Evolutionary conservation across 2,888 invertebrate genomes (phyloP).

Genomic region (Pammene aurita): DNA sequence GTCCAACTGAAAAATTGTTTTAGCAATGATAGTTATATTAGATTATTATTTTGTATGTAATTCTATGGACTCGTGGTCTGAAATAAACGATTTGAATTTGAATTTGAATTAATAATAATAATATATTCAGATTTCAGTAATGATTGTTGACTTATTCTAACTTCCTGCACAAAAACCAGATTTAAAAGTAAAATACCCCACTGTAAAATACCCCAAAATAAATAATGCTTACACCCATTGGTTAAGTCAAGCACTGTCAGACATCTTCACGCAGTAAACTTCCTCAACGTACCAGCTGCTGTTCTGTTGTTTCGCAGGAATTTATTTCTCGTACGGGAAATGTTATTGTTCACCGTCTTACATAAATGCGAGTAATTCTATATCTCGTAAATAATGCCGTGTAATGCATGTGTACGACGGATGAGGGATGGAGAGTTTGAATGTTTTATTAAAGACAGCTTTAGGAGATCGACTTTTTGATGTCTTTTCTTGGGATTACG

Average conservation of each 20-base stretch:
- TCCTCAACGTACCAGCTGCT: constrained; percentile 46
- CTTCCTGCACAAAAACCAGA: no score
- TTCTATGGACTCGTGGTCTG: no score
- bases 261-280: constrained; percentile 45
- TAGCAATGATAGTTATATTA: no score
- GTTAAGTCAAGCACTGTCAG: constrained; percentile 52
- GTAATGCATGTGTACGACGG: constrained; percentile 3
- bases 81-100: no score
- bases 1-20: no score
- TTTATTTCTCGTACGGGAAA: constrained; percentile 18
- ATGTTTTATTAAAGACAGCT: constrained; percentile 21
- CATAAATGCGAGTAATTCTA: constrained; percentile 30
- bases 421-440: constrained; percentile 7
- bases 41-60: no score
- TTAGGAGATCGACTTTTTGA: constrained; percentile 9
- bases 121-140: no score
- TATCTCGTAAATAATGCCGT: constrained; percentile 24
- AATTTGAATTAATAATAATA: no score
- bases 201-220: no score
- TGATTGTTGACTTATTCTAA: no score
- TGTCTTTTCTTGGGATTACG: constrained; percentile 2
- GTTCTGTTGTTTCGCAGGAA: constrained; percentile 44
- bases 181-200: no score
- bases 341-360: constrained; percentile 20
- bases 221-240: constrained; percentile 52